Evolutionary conservation across 2,888 invertebrate species (phyloP), one percentile per base, ranked within the genome.

Genomic region (Agrotis ipsilon): DNA sequence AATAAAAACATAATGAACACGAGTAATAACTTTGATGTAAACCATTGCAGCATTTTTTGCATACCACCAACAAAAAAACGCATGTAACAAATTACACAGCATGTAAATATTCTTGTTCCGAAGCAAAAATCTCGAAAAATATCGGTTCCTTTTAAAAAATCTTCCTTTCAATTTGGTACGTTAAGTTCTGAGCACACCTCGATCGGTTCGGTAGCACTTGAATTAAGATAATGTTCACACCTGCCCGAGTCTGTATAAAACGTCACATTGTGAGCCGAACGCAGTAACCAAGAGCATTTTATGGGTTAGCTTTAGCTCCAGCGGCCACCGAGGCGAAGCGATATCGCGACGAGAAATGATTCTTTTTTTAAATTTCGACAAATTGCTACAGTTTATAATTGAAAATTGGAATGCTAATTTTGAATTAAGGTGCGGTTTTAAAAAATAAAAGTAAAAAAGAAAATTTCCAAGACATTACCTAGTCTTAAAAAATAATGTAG

Each of bases 181-280:
- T 92, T 90, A 86, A 92, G 90, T 89, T 88, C 80, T 87, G 88
- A 87, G 88, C 90, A 90, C 89, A 90, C 84, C 83, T 87, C 89
- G 91, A 91, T 92, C 91, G 89, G 87, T 89, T 91, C 92, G 91
- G 94, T 93, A 93, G 94, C 94, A 87, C 86, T 92, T 92, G 93
- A 93, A 95, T 95, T 94, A 94, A 96, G 96, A 95, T 96, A 95
- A 96, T 94, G 92, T 94, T 96, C 93, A 93, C 96, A 96, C 96
- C 95, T 96, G 94, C 92, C 88, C 87, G 90, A 84, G 84, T 90
- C 88, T 88, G 90, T 91, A 91, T 91, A 92, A 87, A 92, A 93
- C 93, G 95, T 95, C 94, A 92, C 93, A 92, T 90, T 91, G 90
- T 89, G 89, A 89, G 88, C 86, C 87, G 88, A 88, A 88, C 88